Percentiles rank a stretch among this genome's conserved stretches.
phyloP scores from a whole-genome alignment of 2,113 vertebrate genomes.

The Myrmophylax atrothorax region DNA sequence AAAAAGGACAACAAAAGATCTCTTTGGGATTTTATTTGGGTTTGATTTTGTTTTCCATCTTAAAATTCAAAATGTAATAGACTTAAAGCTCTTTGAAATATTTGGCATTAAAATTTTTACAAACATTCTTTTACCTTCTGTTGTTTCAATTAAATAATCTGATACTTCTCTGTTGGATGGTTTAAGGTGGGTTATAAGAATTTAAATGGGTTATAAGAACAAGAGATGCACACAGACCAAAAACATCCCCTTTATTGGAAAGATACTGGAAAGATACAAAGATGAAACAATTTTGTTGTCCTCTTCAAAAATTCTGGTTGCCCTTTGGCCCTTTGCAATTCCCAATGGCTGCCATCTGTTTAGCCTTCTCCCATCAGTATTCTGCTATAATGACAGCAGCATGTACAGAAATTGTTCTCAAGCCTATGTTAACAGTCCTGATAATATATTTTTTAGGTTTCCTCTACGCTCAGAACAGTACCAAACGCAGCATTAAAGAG shows the following conservation, averaged over 20 bases:
- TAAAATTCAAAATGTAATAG: background rate
- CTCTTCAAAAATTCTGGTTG: conserved; percentile 22
- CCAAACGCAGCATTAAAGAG: conserved; percentile 89
- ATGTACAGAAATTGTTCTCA: conserved; percentile 23
- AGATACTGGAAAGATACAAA: background rate
- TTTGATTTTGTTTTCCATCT: background rate
- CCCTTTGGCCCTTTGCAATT: conserved; percentile 21
- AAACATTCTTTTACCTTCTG: background rate
- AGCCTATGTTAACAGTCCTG: conserved; percentile 68
- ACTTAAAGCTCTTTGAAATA: background rate
- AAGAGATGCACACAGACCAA: background rate
- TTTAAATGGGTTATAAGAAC: background rate
- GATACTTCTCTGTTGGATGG: background rate
- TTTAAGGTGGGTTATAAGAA: background rate
- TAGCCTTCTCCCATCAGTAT: conserved; percentile 6
- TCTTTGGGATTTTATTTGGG: background rate
- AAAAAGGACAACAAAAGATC: conserved; percentile 35
- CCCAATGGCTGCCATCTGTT: background rate
- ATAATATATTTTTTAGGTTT: conserved; percentile 90
- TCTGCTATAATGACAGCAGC: background rate
- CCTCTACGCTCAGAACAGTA: conserved; percentile 83
- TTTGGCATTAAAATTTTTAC: background rate
- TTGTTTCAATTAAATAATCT: background rate
- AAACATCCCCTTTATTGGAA: background rate
- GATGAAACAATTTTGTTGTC: conserved; percentile 10